Evolutionary conservation across 2,113 vertebrate genomes (phyloP).

Genomic region (Plecotus auritus): DNA sequence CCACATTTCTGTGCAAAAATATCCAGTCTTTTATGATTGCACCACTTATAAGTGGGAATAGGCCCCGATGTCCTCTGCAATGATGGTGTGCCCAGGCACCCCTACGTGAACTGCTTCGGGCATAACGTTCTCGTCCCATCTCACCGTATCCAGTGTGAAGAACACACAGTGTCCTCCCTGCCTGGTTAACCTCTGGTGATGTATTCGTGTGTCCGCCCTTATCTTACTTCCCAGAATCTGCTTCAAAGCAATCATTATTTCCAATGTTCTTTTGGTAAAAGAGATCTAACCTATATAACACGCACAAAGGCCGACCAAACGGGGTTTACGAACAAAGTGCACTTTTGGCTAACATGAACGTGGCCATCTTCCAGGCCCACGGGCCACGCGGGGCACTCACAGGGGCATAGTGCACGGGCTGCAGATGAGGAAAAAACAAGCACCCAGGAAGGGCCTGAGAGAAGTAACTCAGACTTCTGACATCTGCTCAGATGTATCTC

Average conservation of each 20-base stretch:
- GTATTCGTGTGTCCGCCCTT: no score
- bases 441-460: rapidly evolving
- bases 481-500: neutral
- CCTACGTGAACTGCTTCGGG: neutral
- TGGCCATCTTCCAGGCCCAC: neutral
- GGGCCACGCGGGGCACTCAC: neutral
- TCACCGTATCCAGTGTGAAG: neutral
- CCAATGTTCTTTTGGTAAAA: neutral
- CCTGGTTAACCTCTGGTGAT: neutral
- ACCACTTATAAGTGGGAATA: no score
- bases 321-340: neutral
- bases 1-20: neutral
- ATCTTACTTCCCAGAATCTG: neutral
- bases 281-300: neutral
- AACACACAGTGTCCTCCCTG: rapidly evolving
- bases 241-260: neutral
- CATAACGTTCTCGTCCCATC: neutral
- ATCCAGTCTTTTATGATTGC: neutral
- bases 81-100: neutral
- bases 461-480: neutral
- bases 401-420: neutral
- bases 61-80: neutral
- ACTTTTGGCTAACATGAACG: neutral
- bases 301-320: neutral
- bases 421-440: neutral